Conservation (phyloP, 2,797 vertebrate genomes). For the Channa striata region DNA sequence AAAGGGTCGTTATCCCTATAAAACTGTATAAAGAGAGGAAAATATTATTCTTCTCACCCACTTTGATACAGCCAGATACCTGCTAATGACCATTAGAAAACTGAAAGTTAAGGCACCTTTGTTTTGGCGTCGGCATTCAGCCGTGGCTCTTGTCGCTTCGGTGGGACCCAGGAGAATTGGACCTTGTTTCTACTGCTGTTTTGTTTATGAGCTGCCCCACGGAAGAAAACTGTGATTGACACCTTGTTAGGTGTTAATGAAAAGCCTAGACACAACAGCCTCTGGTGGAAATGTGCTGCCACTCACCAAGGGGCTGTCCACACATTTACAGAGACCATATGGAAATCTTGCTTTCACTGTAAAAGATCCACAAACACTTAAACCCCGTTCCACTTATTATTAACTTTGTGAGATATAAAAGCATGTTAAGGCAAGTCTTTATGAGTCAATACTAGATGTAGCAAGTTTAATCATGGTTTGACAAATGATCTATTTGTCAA, state of each 20-base stretch:
- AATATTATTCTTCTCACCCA: not conserved
- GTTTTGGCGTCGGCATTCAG: slow-evolving; percentile 20
- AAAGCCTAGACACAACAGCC: slow-evolving; percentile 68
- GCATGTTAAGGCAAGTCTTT: slow-evolving; percentile 22
- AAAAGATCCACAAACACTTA: slow-evolving; percentile 14
- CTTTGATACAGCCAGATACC: slow-evolving; percentile 9
- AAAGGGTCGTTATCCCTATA: not conserved
- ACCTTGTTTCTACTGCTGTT: slow-evolving; percentile 55
- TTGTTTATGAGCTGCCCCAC: slow-evolving; percentile 68
- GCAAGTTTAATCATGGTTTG: slow-evolving; percentile 22
- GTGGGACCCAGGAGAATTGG: slow-evolving; percentile 30
- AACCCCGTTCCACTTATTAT: slow-evolving; percentile 27
- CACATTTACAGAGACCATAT: slow-evolving; percentile 34
- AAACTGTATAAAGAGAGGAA: not conserved
- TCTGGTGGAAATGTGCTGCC: slow-evolving; percentile 56
- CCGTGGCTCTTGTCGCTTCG: not conserved
- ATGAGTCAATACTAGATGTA: slow-evolving; percentile 16
- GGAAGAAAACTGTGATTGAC: slow-evolving; percentile 71
- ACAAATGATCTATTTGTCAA: slow-evolving; percentile 22
- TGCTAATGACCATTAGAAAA: slow-evolving; percentile 11
- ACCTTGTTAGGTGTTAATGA: slow-evolving; percentile 81
- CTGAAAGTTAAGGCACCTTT: slow-evolving; percentile 10
- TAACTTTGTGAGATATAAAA: slow-evolving; percentile 31
- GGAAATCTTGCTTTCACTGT: slow-evolving; percentile 28
- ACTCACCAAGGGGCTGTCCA: slow-evolving; percentile 40